Evolutionary conservation across 2,113 vertebrate genomes (phyloP), one percentile per base, ranked within the genome.

Genomic region (Calyptommatus sinebrachiatus): DNA sequence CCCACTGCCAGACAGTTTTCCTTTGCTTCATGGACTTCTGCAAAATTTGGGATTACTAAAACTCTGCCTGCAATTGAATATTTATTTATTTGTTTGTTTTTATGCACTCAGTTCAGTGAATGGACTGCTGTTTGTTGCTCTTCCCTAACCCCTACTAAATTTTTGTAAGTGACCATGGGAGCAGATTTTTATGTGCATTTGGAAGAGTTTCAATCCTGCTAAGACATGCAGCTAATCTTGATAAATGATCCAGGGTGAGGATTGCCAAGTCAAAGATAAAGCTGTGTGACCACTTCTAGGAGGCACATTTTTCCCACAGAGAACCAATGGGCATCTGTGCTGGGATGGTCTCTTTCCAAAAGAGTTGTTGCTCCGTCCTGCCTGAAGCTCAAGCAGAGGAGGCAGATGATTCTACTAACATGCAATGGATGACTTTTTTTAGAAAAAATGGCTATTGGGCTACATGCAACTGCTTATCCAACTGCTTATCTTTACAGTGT

Each of bases 131-230:
- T 80, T 0, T 0, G 35, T 86, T 4, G 85, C 86, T 87, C 48
- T 50, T 8, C 48, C 48, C 48, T 2, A 41, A 85, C 84, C 89
- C 84, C 84, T 83, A 87, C 84, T 11, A 50, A 48, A 86, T 77
- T 90, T 91, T 88, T 88, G 85, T 90, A 84, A 87, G 91, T 91
- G 87, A 85, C 89, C 61, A 41, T 73, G 88, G 88, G 89, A 88
- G 85, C 87, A 79, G 87, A 53, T 18, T 76, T 45, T 88, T 91
- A 87, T 73, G 0, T 16, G 88, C 83, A n/a, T 86, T 92, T 92
- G 90, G 91, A 93, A 88, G 88, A 63, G 86, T 84, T 91, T 90
- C 90, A 91, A 90, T 88, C 88, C 83, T 88, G 84, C 86, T 16
- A 80, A 80, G 41, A 76, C 87, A 79, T 61, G 79, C 71, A 74